A percentile compares a stretch with the other conserved stretches of the same genome.
These are phyloP conservation scores for Olivierus martensii DNA, from an alignment of 1,140 invertebrate species.

Conservation along the genomic window DNA sequence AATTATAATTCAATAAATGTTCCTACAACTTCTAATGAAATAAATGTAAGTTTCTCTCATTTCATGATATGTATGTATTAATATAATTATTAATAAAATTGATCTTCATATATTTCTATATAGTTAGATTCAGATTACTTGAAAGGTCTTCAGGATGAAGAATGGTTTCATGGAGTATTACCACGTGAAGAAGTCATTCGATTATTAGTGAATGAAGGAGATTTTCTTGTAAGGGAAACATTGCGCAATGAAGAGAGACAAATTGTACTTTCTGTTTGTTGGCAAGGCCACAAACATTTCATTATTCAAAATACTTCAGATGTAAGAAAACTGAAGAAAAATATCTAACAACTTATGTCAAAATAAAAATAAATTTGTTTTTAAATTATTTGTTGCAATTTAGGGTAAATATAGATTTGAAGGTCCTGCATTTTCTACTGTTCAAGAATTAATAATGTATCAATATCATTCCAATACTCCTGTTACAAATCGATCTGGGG, in stretches of 20 bases:
- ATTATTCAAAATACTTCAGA: conserved; percentile 89
- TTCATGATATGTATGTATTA: too few relatives aligned
- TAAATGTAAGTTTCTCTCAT: too few relatives aligned
- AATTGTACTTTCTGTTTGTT: conserved; percentile 85
- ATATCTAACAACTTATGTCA: too few relatives aligned
- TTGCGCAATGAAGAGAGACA: conserved; percentile 75
- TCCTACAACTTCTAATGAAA: too few relatives aligned
- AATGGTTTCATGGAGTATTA: conserved; percentile 95
- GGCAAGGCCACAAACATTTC: conserved; percentile 91
- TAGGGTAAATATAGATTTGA: conserved; percentile 86
- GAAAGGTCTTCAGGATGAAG: conserved; percentile 46
- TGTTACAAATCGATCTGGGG: conserved; percentile 81
- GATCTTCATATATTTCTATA: too few relatives aligned
- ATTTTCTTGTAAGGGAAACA: conserved; percentile 89
- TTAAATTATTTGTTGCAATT: too few relatives aligned
- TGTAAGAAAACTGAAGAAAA: conserved; percentile 34
- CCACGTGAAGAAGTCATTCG: conserved; percentile 90
- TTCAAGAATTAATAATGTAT: conserved; percentile 77
- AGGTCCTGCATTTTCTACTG: conserved; percentile 79
- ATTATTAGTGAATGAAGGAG: conserved; percentile 71
- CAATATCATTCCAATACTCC: conserved; percentile 67
- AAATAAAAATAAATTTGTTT: background rate
- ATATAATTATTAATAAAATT: too few relatives aligned
- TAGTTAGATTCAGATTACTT: too few relatives aligned
- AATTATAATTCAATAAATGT: too few relatives aligned